These are phyloP conservation scores for Myiotriccus ornatus DNA, from an alignment of 2,797 vertebrate species.

Conservation along the genomic window DNA sequence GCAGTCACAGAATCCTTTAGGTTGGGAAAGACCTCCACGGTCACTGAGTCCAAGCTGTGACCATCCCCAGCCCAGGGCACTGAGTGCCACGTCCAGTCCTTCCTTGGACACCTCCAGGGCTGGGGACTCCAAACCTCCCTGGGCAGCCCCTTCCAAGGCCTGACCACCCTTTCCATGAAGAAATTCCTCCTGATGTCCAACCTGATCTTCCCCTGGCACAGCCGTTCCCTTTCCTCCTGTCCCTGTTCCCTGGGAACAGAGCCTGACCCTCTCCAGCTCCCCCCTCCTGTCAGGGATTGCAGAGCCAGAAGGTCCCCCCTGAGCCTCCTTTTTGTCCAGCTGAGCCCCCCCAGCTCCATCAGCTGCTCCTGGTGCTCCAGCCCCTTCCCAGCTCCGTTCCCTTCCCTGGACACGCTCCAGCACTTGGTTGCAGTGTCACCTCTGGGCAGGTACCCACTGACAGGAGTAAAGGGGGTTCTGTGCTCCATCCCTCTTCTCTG, in stretches of 20 bases:
- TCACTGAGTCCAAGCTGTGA: neutral
- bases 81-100: neutral
- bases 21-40: neutral
- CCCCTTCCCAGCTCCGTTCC: neutral
- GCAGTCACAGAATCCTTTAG: neutral
- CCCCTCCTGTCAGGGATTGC: neutral
- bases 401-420: neutral
- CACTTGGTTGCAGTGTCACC: fast-evolving
- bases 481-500: neutral
- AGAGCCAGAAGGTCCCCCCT: neutral
- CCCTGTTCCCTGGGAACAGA: neutral
- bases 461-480: fast-evolving
- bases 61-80: neutral
- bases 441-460: neutral
- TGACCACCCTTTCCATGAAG: neutral
- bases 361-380: neutral
- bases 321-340: neutral
- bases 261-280: neutral
- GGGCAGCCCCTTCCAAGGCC: neutral
- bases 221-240: neutral
- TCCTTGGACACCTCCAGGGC: neutral
- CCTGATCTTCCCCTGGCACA: neutral
- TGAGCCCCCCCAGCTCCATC: neutral
- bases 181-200: neutral
- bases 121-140: neutral